These are phyloP conservation scores for Melipona bicolor DNA, from an alignment of 2,888 invertebrate species.

Conservation along the genomic window DNA sequence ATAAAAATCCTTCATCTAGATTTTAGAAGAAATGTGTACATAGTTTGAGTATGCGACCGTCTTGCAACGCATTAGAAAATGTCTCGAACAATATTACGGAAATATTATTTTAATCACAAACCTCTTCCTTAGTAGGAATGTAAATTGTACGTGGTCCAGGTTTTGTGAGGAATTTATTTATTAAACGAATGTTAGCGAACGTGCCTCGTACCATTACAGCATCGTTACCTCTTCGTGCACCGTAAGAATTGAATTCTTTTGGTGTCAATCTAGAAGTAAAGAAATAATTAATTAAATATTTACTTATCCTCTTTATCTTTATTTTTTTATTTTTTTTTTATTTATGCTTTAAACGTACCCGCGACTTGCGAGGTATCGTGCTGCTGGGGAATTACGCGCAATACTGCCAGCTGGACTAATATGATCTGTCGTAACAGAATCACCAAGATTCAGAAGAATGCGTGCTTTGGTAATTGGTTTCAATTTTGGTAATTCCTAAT, in stretches of 20 bases:
- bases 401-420: slow-evolving; percentile 99
- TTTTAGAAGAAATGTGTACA: too few species aligned
- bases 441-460: slow-evolving; percentile 94
- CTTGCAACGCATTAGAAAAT: too few species aligned
- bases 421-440: slow-evolving; percentile 99
- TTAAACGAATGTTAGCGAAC: slow-evolving; percentile 98
- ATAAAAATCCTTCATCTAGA: too few species aligned
- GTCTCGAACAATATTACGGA: too few species aligned
- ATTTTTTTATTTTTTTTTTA: background rate
- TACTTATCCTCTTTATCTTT: background rate
- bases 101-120: slow-evolving; percentile 72
- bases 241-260: slow-evolving; percentile 98
- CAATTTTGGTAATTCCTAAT: slow-evolving; percentile 87
- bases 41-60: too few species aligned
- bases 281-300: background rate
- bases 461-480: slow-evolving; percentile 89
- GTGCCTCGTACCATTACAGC: slow-evolving; percentile 99
- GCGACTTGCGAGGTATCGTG: slow-evolving; percentile 90
- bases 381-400: slow-evolving; percentile 96
- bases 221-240: slow-evolving; percentile 98
- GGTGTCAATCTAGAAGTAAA: slow-evolving; percentile 89
- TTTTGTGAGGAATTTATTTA: slow-evolving; percentile 93
- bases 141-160: slow-evolving; percentile 95
- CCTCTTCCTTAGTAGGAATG: slow-evolving; percentile 93
- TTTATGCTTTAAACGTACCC: slow-evolving; percentile 85